Evolutionary conservation across 2,113 vertebrate species (phyloP).

Genomic region (Myrmecophaga tridactyla): DNA sequence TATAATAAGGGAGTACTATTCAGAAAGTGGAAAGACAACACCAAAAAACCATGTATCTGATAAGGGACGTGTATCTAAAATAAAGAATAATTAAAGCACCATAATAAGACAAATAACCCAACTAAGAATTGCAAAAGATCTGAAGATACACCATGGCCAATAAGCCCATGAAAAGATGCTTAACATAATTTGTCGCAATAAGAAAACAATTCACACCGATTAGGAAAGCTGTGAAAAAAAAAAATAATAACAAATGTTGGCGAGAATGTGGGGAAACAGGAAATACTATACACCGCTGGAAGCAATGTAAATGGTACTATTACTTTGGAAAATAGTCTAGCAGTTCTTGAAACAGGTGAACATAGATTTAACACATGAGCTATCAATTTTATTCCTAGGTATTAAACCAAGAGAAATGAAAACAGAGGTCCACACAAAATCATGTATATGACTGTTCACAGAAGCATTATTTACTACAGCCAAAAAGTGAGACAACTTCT

Average conservation of each 20-base stretch:
- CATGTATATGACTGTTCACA: not conserved
- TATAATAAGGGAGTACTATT: not conserved
- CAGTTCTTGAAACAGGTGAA: not conserved
- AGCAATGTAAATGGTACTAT: not conserved
- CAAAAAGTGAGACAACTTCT: not conserved
- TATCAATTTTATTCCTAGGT: not conserved
- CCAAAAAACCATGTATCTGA: not conserved
- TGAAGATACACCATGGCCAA: not conserved
- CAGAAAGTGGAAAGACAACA: not conserved
- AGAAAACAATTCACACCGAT: not conserved
- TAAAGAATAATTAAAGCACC: not conserved
- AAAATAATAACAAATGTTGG: not conserved
- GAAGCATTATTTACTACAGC: not conserved
- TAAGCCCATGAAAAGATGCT: not conserved
- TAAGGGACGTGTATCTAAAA: not conserved
- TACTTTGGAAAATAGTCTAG: no score
- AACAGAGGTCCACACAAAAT: not conserved
- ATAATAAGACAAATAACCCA: not conserved
- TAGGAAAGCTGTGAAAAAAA: not conserved
- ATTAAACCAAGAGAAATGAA: not conserved
- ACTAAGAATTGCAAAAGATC: not conserved
- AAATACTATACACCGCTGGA: not conserved
- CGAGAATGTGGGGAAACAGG: not conserved
- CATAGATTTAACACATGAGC: not conserved
- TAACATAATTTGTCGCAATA: not conserved